These are phyloP conservation scores for Stylophora pistillata DNA, from an alignment of 64 coral and sea anemone species.

Conservation along the genomic window DNA sequence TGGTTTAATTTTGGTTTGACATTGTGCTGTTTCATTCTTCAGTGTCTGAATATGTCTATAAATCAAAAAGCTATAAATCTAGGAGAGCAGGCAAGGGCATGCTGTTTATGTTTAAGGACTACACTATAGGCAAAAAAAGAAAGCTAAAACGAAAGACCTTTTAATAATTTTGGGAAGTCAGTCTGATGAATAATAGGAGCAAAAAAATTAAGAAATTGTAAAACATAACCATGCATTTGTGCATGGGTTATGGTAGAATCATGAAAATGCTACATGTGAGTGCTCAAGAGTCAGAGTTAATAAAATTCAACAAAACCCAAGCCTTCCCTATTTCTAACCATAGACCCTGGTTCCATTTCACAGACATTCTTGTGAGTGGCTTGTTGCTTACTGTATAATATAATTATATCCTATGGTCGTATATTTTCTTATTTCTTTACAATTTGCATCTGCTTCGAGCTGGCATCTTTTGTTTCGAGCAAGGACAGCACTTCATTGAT, in stretches of 20 bases:
- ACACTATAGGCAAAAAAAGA: not conserved
- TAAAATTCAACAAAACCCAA: not conserved
- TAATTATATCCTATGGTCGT: not conserved
- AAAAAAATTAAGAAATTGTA: not conserved
- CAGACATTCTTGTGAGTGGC: not conserved
- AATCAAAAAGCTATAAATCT: too few relatives aligned
- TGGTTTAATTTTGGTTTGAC: too few relatives aligned
- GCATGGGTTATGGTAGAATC: not conserved
- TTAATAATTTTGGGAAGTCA: not conserved
- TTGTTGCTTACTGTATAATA: not conserved
- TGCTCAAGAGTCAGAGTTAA: not conserved
- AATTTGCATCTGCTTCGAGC: not conserved
- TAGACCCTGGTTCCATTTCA: not conserved
- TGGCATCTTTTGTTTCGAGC: not conserved
- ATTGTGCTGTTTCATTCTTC: too few relatives aligned
- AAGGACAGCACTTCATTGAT: not conserved
- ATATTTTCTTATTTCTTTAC: not conserved
- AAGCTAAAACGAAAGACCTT: not conserved
- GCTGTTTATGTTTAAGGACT: not conserved
- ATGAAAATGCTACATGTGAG: not conserved
- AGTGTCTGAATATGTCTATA: too few relatives aligned
- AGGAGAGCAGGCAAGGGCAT: too few relatives aligned
- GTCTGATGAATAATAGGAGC: not conserved
- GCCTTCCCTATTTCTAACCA: not conserved
- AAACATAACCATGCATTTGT: constrained; percentile 13